These are phyloP conservation scores for Alces alces DNA, from an alignment of 2,113 vertebrate genomes.

Conservation along the genomic window DNA sequence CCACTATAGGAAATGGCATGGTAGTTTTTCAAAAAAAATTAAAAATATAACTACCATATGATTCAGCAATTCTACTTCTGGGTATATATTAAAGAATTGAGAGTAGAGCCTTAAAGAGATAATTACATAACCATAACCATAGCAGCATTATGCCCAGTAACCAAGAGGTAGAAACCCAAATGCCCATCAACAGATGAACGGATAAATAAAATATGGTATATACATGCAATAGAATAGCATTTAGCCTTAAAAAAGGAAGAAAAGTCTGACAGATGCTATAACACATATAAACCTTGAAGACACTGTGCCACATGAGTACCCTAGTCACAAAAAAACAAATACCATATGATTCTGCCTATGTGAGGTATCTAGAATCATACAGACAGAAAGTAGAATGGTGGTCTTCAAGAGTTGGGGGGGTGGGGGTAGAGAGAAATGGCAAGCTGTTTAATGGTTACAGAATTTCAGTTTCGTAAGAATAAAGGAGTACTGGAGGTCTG, in stretches of 20 bases:
- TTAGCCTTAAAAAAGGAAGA: neutral
- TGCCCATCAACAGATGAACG: neutral
- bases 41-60: neutral
- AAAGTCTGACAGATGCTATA: neutral
- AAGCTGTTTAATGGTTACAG: neutral
- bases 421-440: neutral
- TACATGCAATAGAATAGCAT: neutral
- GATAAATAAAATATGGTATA: neutral
- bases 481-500: neutral
- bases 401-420: neutral
- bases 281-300: neutral
- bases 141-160: neutral
- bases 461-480: neutral
- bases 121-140: neutral
- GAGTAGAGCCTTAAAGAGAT: neutral
- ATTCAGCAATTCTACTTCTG: neutral
- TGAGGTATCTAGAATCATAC: neutral
- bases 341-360: neutral
- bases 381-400: neutral
- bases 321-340: neutral
- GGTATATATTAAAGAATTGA: neutral
- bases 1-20: neutral
- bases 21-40: neutral
- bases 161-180: neutral
- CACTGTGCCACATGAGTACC: neutral